Conservation (phyloP, 2,888 invertebrate species). For the Caenorhabditis uteleia region DNA sequence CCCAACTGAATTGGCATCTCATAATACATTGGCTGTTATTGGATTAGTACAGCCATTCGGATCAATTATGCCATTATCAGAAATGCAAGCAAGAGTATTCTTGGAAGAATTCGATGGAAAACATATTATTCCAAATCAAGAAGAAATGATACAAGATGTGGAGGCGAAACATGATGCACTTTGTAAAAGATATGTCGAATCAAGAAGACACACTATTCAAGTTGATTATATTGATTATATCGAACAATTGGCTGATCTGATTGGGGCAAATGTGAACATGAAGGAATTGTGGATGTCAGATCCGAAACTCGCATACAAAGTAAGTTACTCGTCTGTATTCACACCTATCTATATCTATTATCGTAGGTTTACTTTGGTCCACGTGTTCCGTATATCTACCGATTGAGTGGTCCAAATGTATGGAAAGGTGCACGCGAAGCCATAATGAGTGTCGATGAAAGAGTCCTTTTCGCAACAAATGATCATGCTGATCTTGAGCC, state of each 20-base stretch:
- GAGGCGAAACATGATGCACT: conserved; percentile 60
- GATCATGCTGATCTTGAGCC: conserved; percentile 20
- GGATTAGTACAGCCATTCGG: conserved; percentile 71
- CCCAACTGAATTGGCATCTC: conserved; percentile 68
- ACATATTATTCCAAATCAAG: conserved; percentile 28
- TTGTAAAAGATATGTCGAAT: conserved; percentile 50
- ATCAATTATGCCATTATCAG: conserved; percentile 72
- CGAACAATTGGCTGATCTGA: conserved; percentile 71
- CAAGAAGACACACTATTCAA: conserved; percentile 71
- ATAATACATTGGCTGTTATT: conserved; percentile 71
- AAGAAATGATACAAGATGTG: conserved; percentile 70
- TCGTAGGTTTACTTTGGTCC: conserved; percentile 53
- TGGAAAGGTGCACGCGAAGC: conserved; percentile 56
- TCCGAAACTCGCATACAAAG: conserved; percentile 24
- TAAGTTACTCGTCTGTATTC: background rate
- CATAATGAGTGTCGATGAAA: conserved; percentile 39
- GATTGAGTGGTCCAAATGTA: conserved; percentile 52
- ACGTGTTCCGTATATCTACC: conserved; percentile 50
- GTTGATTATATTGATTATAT: conserved; percentile 70
- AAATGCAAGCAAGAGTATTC: conserved; percentile 72
- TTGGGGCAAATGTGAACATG: conserved; percentile 59
- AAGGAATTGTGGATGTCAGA: conserved; percentile 20
- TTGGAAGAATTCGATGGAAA: conserved; percentile 49
- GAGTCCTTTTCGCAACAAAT: conserved; percentile 23
- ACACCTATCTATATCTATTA: conserved; percentile 4